These are phyloP conservation scores for Struthio camelus DNA, from an alignment of 2,113 vertebrate genomes.

Conservation along the genomic window DNA sequence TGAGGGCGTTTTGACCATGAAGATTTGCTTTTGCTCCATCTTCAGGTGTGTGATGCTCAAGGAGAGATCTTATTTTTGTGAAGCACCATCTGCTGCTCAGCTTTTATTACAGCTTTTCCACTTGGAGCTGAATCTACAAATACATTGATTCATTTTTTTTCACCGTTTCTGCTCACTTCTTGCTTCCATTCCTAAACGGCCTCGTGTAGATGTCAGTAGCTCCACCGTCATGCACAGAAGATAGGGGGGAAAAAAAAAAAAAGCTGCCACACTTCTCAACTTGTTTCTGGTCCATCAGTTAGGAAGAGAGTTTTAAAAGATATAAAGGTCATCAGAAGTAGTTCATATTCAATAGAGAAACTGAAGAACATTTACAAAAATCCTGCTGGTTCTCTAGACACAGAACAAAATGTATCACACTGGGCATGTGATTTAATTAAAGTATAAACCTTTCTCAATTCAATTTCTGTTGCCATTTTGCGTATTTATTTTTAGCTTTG, in stretches of 20 bases:
- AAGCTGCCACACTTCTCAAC: neutral
- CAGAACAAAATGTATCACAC: neutral
- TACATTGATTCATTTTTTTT: neutral
- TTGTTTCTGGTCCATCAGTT: neutral
- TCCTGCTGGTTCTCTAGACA: neutral
- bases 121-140: neutral
- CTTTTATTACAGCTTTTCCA: neutral
- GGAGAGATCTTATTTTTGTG: neutral
- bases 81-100: neutral
- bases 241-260: neutral
- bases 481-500: slow-evolving; percentile 3
- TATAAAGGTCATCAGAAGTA: neutral
- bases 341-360: neutral
- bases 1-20: neutral
- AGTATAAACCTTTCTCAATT: neutral
- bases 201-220: neutral
- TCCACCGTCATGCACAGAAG: neutral
- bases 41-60: neutral
- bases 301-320: neutral
- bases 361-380: neutral
- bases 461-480: slow-evolving; percentile 16
- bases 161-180: neutral
- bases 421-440: neutral
- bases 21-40: neutral
- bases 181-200: neutral